Evolutionary conservation across 2,113 vertebrate genomes (phyloP).

Genomic region (Ciconia maguari): DNA sequence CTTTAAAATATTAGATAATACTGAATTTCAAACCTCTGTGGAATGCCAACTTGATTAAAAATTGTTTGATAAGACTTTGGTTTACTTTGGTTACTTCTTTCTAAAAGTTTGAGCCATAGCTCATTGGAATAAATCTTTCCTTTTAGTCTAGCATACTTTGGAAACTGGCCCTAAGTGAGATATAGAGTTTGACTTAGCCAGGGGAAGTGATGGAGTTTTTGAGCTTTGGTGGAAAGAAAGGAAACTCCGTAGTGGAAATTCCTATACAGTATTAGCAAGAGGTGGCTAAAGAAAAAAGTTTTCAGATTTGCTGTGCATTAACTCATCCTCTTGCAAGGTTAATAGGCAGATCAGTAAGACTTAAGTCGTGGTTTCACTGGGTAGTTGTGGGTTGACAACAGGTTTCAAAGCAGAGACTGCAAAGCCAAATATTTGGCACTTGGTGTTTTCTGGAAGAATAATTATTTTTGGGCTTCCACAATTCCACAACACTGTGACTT

Average conservation of each 20-base stretch:
- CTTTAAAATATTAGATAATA: background rate
- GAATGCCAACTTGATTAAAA: background rate
- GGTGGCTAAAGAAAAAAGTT: background rate
- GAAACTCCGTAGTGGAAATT: background rate
- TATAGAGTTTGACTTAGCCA: background rate
- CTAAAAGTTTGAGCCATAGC: background rate
- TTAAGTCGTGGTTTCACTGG: background rate
- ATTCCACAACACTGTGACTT: background rate
- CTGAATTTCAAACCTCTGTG: background rate
- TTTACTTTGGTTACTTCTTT: background rate
- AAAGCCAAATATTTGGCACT: background rate
- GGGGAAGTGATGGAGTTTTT: background rate
- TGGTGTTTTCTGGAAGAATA: background rate
- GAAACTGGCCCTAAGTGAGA: background rate
- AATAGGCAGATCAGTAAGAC: background rate
- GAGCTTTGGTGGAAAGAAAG: background rate
- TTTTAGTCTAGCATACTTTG: background rate
- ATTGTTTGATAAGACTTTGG: background rate
- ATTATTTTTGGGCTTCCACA: background rate
- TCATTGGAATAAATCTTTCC: background rate
- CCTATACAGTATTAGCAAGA: background rate
- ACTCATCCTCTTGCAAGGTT: background rate
- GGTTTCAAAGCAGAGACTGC: background rate
- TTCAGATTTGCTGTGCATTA: background rate
- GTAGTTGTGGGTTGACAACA: background rate